Evolutionary conservation across 2,888 invertebrate species (phyloP).

Genomic region (Perizoma affinitatum): DNA sequence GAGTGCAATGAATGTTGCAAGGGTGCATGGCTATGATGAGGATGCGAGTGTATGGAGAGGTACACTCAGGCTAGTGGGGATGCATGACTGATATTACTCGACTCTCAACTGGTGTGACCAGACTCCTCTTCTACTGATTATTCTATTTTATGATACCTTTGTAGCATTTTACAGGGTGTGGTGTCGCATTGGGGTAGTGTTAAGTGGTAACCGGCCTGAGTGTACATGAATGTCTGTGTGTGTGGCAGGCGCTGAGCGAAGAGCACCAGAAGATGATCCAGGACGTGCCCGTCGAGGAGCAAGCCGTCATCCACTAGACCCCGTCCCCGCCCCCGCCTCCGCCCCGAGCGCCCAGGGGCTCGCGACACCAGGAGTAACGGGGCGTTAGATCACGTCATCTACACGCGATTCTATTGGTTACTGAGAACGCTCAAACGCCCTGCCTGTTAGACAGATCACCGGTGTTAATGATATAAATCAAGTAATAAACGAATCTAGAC

Average conservation of each 20-base stretch:
- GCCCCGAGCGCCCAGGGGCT: background rate
- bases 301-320: conserved; percentile 68
- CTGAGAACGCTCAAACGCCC: too few species aligned
- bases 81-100: too few species aligned
- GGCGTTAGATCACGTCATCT: background rate
- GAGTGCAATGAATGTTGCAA: too few species aligned
- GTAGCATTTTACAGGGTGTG: too few species aligned
- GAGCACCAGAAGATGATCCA: conserved; percentile 93
- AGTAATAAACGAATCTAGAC: conserved; percentile 10
- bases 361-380: too few species aligned
- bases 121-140: too few species aligned
- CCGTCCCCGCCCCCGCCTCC: conserved; percentile 10
- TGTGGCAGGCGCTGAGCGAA: conserved; percentile 90
- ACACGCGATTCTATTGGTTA: background rate
- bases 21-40: too few species aligned
- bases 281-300: conserved; percentile 62
- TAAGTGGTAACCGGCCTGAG: conserved; percentile 29
- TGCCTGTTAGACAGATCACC: background rate
- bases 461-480: conserved; percentile 2
- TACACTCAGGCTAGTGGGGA: too few species aligned
- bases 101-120: too few species aligned
- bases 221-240: conserved; percentile 50
- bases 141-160: too few species aligned
- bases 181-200: too few species aligned
- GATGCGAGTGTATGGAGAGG: too few species aligned